These are phyloP conservation scores for Speoplatyrhinus poulsoni DNA, from an alignment of 2,113 vertebrate species.

Conservation along the genomic window DNA sequence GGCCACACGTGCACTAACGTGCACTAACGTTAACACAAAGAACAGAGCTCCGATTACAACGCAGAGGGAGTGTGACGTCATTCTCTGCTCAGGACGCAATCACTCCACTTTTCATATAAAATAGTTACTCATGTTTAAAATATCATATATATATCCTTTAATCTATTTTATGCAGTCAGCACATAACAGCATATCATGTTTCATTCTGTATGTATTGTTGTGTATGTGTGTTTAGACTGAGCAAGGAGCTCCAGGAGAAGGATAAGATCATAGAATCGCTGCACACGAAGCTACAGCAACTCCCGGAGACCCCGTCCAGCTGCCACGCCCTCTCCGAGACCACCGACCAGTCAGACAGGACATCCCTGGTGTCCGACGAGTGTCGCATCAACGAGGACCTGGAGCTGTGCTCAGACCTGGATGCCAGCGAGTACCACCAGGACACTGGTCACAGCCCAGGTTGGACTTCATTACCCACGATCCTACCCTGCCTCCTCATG, in stretches of 20 bases:
- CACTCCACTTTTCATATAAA: no score
- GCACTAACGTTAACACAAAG: no score
- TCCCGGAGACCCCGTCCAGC: conserved; percentile 81
- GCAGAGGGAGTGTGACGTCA: no score
- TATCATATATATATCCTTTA: no score
- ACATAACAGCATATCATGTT: background rate
- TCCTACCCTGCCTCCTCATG: background rate
- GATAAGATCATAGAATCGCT: conserved; percentile 88
- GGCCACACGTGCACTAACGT: no score
- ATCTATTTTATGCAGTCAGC: no score
- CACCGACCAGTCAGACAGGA: conserved; percentile 83
- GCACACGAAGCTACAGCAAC: conserved; percentile 84
- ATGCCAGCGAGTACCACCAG: conserved; percentile 80
- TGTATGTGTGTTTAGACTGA: conserved; percentile 75
- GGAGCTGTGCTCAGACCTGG: conserved; percentile 85
- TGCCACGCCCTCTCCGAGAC: conserved; percentile 84
- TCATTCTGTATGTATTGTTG: conserved; percentile 1
- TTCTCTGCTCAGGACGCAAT: no score
- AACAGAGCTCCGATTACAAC: no score
- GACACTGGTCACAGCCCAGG: conserved; percentile 47
- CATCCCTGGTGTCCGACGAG: conserved; percentile 83
- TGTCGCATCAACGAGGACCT: conserved; percentile 81
- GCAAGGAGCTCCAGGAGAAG: conserved; percentile 88
- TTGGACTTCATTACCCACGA: background rate
- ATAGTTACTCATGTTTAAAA: no score